Base-by-base conservation (phyloP, 2,888 invertebrate genomes). In the Lottia scabra region DNA sequence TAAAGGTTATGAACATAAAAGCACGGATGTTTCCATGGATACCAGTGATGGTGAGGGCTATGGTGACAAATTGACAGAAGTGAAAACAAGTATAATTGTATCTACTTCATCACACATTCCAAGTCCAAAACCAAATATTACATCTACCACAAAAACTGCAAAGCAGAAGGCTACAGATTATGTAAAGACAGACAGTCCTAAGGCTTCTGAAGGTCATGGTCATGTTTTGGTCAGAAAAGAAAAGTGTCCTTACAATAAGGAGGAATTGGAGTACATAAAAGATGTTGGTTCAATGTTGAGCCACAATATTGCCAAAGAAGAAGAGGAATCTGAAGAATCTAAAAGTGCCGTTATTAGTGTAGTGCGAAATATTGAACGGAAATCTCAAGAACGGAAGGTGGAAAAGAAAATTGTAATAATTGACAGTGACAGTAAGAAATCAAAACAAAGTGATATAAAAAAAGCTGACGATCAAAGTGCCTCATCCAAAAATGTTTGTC, bases 261-360 rank as follows among this genome's bases (percentile, higher is more conserved):
- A 81, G 65, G 84, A 81, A 30, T 76, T 85, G 64, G 79, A 83
- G 15, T 71, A 84, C 15, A 83, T 85, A 43, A 72, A 84, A 62
- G 84, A 84, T 65, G 82, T 84, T 27, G 85, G 84, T 10, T 83
- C 83, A 3, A 82, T 81, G 13, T 75, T 84, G 23, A 83, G 81
- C 72, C 84, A 84, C 19, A 75, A 76, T n/a, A 79, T 77, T 68
- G 30, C 75, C 15, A 76, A 80, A 23, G 73, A 70, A 13, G 75
- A 73, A 23, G 77, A 77, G 19, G 75, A 70, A 8, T 66, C 74
- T 15, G 48, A 38, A 56, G 78, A 74, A 27, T 74, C 78, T 10
- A 69, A 76, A 27, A 81, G 80, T 67, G 72, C 80, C 56, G 85
- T 85, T 4, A 80, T 75, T 26, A 78, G 79, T 71, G 79, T 81